These are phyloP conservation scores for Morinoia aosen DNA, from an alignment of 2,888 invertebrate genomes.

Conservation along the genomic window DNA sequence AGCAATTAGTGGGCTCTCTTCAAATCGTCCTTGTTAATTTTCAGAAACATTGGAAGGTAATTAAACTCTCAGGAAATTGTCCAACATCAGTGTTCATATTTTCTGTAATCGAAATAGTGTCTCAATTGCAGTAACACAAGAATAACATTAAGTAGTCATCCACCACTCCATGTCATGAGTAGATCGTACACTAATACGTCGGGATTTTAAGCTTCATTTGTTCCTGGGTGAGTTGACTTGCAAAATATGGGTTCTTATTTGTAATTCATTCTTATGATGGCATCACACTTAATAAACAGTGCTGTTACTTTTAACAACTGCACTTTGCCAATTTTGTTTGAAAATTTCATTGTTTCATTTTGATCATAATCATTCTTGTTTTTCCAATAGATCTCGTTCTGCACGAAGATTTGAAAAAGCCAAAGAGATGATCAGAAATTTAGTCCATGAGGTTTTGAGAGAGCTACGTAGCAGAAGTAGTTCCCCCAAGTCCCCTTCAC, in stretches of 20 bases:
- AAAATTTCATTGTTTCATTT: not conserved
- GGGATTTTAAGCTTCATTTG: not conserved
- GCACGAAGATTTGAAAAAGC: not conserved
- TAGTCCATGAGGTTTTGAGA: not conserved
- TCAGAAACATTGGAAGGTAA: too few species aligned
- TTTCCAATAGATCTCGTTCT: constrained; percentile 8
- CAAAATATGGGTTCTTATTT: not conserved
- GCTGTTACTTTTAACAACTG: not conserved
- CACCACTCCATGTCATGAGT: too few species aligned
- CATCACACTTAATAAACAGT: not conserved
- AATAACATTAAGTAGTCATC: not conserved
- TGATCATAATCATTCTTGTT: not conserved
- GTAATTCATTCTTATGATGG: not conserved
- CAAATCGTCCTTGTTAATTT: not conserved
- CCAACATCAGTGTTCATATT: too few species aligned
- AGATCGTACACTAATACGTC: too few species aligned
- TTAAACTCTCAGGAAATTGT: too few species aligned
- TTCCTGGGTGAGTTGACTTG: not conserved
- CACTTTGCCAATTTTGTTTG: not conserved
- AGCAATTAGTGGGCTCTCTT: not conserved
- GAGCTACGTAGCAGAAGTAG: not conserved
- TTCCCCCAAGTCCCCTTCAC: not conserved
- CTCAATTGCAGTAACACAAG: not conserved
- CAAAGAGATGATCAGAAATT: not conserved
- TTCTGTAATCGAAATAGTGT: too few species aligned